phyloP scores from a whole-genome alignment of 2,797 vertebrate genomes.

The Anguilla pacifica region DNA sequence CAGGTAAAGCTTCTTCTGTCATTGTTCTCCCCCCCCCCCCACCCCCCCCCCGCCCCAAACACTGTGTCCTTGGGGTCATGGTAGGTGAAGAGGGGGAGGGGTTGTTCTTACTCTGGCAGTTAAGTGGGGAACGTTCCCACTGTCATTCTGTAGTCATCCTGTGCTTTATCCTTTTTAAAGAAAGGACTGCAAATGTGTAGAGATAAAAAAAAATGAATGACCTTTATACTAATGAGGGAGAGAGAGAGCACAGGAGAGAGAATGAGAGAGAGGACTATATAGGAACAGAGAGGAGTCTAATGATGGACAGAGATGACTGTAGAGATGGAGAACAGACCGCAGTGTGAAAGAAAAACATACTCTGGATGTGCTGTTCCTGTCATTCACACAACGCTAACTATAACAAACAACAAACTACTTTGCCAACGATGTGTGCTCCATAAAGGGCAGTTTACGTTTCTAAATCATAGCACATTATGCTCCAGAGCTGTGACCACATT shows the following conservation, averaged over 20 bases:
- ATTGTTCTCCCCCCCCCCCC: neutral
- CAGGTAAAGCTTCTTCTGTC: neutral
- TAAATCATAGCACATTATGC: constrained; percentile 40
- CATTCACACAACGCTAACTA: neutral
- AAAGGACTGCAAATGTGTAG: neutral
- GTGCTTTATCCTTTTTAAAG: neutral
- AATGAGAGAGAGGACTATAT: neutral
- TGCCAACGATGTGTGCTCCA: constrained; percentile 45
- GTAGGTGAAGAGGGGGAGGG: neutral
- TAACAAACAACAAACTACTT: neutral
- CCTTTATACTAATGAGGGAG: neutral
- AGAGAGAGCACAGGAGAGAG: too few species aligned
- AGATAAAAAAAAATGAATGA: neutral
- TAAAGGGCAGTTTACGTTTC: constrained; percentile 37
- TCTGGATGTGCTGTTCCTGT: neutral
- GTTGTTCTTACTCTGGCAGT: neutral
- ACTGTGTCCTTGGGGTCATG: neutral
- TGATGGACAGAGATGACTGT: neutral
- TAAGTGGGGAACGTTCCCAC: neutral
- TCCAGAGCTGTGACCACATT: constrained; percentile 31
- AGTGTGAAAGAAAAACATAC: neutral
- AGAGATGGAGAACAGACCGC: neutral
- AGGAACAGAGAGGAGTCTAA: neutral
- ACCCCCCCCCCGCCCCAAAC: too few species aligned
- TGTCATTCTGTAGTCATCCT: neutral